A percentile compares a stretch with the other conserved stretches of the same genome.
Conservation (phyloP, 1,140 invertebrate genomes). For the Littorina saxatilis region DNA sequence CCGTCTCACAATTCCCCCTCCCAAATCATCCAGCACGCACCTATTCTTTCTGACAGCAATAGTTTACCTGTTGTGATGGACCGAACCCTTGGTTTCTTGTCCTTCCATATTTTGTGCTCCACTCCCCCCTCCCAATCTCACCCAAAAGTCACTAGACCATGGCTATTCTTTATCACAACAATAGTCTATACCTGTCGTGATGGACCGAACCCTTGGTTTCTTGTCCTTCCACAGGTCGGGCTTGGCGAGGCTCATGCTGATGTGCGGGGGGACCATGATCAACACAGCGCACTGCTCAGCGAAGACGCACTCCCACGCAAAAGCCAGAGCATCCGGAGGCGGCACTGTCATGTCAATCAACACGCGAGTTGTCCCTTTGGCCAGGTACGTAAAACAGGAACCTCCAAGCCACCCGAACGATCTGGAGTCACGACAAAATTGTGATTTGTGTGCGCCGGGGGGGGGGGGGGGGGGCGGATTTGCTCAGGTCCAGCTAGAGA, state of each 20-base stretch:
- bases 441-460: too few relatives aligned
- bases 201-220: neutral
- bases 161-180: too few relatives aligned
- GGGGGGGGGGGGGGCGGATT: too few relatives aligned
- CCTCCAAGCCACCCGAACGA: slow-evolving; percentile 43
- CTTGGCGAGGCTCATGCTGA: neutral
- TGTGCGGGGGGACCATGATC: neutral
- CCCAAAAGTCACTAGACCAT: too few relatives aligned
- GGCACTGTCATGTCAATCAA: neutral
- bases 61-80: neutral
- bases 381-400: slow-evolving; percentile 37
- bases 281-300: neutral
- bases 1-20: too few relatives aligned
- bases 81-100: neutral
- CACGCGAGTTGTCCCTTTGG: slow-evolving; percentile 29
- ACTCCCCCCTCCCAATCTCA: too few relatives aligned
- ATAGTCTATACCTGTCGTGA: neutral
- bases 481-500: too few relatives aligned
- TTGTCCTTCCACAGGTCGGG: neutral
- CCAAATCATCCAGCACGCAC: too few relatives aligned
- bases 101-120: too few relatives aligned
- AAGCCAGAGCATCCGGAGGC: neutral
- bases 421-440: too few relatives aligned
- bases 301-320: neutral
- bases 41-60: too few relatives aligned